phyloP scores from a whole-genome alignment of 1,140 invertebrate genomes.

The Drosophila santomea region DNA sequence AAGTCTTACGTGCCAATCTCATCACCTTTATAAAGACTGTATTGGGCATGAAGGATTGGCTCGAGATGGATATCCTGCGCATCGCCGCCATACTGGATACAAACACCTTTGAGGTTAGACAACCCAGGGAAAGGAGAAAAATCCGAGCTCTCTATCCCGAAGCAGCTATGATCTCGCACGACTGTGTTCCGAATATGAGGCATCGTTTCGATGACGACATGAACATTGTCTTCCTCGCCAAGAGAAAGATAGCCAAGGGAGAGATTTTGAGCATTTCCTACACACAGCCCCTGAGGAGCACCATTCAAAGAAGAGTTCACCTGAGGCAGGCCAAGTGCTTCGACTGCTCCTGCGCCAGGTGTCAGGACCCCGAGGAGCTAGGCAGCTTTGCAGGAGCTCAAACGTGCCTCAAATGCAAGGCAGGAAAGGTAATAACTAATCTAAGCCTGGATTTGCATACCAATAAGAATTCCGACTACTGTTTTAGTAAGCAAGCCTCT shows the following conservation, averaged over 20 bases:
- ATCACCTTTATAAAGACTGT: slow-evolving; percentile 87
- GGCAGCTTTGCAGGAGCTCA: slow-evolving; percentile 88
- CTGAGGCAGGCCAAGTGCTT: slow-evolving; percentile 88
- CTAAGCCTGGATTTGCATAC: too few species aligned
- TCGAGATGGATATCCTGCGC: slow-evolving; percentile 87
- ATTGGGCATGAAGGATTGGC: slow-evolving; percentile 85
- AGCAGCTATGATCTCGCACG: slow-evolving; percentile 88
- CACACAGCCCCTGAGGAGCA: slow-evolving; percentile 88
- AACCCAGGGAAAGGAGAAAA: slow-evolving; percentile 84
- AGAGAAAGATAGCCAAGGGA: slow-evolving; percentile 87
- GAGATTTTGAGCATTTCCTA: slow-evolving; percentile 88
- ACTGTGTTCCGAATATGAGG: slow-evolving; percentile 88
- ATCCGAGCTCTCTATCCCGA: slow-evolving; percentile 87
- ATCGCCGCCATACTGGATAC: slow-evolving; percentile 89
- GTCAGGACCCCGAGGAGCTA: slow-evolving; percentile 88
- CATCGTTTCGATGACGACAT: slow-evolving; percentile 87
- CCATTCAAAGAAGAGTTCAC: slow-evolving; percentile 87
- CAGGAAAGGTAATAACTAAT: slow-evolving; percentile 78
- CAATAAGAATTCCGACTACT: too few species aligned
- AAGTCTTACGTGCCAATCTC: slow-evolving; percentile 87
- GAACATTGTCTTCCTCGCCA: slow-evolving; percentile 86
- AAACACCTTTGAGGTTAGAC: slow-evolving; percentile 88
- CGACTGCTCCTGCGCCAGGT: slow-evolving; percentile 87
- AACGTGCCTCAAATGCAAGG: slow-evolving; percentile 87
- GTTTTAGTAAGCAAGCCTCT: too few species aligned